Conservation (phyloP, 1,140 invertebrate species). For the Aphis gossypii region DNA sequence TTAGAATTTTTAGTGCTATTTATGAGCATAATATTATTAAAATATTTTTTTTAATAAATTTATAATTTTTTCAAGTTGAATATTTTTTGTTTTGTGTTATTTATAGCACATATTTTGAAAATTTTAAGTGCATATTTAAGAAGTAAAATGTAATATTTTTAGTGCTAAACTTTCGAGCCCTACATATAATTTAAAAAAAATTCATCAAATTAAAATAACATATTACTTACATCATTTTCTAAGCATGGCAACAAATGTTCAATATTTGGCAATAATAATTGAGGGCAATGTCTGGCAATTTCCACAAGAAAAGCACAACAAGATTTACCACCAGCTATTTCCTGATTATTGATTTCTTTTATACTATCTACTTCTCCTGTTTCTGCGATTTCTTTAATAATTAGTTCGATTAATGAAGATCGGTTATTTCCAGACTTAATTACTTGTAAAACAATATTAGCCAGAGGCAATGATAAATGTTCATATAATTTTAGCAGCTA, state of each 20-base stretch:
- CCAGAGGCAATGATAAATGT: constrained; percentile 73
- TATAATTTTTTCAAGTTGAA: no score
- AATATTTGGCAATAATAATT: constrained; percentile 72
- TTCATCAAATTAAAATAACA: neutral
- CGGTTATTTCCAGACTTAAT: constrained; percentile 66
- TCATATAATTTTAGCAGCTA: constrained; percentile 80
- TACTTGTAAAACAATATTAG: constrained; percentile 72
- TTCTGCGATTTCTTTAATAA: constrained; percentile 76
- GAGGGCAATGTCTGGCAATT: constrained; percentile 72
- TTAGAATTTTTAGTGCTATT: no score
- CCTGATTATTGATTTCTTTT: constrained; percentile 65
- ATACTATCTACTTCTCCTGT: constrained; percentile 64
- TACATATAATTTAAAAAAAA: neutral
- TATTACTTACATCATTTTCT: constrained; percentile 68
- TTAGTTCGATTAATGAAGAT: constrained; percentile 72
- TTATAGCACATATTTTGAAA: no score
- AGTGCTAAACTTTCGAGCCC: no score
- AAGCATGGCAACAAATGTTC: constrained; percentile 69
- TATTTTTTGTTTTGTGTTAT: no score
- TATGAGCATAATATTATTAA: no score
- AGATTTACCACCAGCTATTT: constrained; percentile 70
- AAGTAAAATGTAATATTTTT: no score
- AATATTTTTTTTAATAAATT: no score
- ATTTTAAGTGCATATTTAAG: no score
- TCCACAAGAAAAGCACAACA: constrained; percentile 75